These are phyloP conservation scores for Tenebrosternarchus preto DNA, from an alignment of 2,113 vertebrate species.

Conservation along the genomic window DNA sequence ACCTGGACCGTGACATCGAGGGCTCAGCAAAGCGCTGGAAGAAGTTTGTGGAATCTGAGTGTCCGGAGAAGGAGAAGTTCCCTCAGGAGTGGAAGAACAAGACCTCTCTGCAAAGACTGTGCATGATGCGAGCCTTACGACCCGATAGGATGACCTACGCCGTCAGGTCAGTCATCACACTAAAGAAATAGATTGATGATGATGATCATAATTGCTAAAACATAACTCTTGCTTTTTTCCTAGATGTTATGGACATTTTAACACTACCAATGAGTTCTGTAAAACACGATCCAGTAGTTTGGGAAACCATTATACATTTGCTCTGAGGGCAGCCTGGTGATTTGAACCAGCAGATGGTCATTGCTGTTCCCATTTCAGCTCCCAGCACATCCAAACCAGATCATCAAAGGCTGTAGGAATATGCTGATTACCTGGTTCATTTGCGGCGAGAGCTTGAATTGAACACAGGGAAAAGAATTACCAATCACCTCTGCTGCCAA, in stretches of 20 bases:
- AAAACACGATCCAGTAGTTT: background rate
- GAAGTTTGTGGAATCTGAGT: slow-evolving; percentile 90
- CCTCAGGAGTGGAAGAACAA: slow-evolving; percentile 97
- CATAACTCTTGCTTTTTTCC: no score
- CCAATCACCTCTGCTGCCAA: no score
- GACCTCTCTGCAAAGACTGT: slow-evolving; percentile 76
- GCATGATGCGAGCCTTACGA: slow-evolving; percentile 53
- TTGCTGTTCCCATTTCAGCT: background rate
- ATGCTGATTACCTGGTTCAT: background rate
- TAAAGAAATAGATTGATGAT: background rate
- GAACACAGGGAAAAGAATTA: no score
- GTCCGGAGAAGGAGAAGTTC: slow-evolving; percentile 92
- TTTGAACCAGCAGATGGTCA: background rate
- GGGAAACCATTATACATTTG: no score
- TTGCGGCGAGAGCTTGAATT: no score
- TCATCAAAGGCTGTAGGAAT: background rate
- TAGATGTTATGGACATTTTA: no score
- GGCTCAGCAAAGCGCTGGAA: slow-evolving; percentile 93
- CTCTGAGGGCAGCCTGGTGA: no score
- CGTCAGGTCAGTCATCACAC: slow-evolving; percentile 36
- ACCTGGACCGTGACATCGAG: slow-evolving; percentile 91
- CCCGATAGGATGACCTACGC: slow-evolving; percentile 54
- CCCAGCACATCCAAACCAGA: background rate
- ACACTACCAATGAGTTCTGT: background rate
- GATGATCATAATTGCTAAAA: background rate